Percentiles rank a stretch among this genome's conserved stretches.
Evolutionary conservation across 2,113 vertebrate genomes (phyloP).

Genomic region (Mobula hypostoma): DNA sequence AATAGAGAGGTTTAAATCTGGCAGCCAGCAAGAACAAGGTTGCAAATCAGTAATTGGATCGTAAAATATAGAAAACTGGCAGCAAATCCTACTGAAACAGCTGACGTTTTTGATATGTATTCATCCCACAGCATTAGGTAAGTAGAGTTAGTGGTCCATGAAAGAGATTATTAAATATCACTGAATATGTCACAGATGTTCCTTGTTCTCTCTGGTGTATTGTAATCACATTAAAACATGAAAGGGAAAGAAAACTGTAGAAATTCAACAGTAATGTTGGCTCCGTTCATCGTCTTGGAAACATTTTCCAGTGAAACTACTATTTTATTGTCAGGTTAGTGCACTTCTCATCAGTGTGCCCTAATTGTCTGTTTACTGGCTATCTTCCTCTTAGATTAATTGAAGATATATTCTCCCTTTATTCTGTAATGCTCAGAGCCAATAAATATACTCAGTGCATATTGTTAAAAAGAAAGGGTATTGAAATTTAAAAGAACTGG

Average conservation of each 20-base stretch:
- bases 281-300: not conserved
- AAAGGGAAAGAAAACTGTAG: not conserved
- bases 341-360: not conserved
- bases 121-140: not conserved
- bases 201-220: not conserved
- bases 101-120: not conserved
- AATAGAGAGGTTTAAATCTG: not conserved
- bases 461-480: not conserved
- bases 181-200: slow-evolving; percentile 24
- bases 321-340: not conserved
- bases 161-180: slow-evolving; percentile 11
- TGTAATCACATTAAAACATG: not conserved
- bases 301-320: not conserved
- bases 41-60: slow-evolving; percentile 27
- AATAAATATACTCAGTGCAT: not conserved
- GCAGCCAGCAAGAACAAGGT: not conserved
- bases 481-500: not conserved
- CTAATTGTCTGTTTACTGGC: not conserved
- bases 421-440: not conserved
- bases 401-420: not conserved
- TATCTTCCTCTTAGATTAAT: not conserved
- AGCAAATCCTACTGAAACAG: not conserved
- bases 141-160: not conserved
- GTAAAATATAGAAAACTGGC: not conserved
- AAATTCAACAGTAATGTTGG: slow-evolving; percentile 4